Conservation (phyloP, 2,888 invertebrate genomes). For the Microctonus brassicae region DNA sequence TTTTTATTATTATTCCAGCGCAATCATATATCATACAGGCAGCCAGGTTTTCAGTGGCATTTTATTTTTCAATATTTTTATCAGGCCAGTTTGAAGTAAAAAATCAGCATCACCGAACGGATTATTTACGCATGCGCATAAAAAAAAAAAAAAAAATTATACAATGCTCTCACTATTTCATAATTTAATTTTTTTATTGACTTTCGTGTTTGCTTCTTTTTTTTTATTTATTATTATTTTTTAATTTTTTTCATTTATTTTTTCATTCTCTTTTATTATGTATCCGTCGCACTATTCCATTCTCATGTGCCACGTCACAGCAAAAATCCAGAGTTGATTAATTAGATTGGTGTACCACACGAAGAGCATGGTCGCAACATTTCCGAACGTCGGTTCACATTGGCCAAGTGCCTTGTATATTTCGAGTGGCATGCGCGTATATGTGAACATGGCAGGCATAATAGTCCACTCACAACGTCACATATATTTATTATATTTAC, state of each 20-base stretch:
- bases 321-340: slow-evolving; percentile 31
- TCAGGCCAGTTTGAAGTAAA: slow-evolving; percentile 17
- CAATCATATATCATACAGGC: slow-evolving; percentile 18
- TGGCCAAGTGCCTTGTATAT: slow-evolving; percentile 11
- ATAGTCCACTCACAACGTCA: slow-evolving; percentile 6
- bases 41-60: slow-evolving; percentile 29
- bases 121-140: slow-evolving; percentile 24
- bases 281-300: background rate
- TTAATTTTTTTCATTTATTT: background rate
- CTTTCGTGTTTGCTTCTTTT: background rate
- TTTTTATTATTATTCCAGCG: background rate
- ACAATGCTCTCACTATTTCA: slow-evolving; percentile 23
- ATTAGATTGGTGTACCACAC: slow-evolving; percentile 24
- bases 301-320: slow-evolving; percentile 17
- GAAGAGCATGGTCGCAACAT: slow-evolving; percentile 16
- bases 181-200: background rate
- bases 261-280: background rate
- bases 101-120: background rate
- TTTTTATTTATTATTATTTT: background rate
- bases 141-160: no score
- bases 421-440: slow-evolving; percentile 9
- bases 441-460: slow-evolving; percentile 7
- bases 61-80: slow-evolving; percentile 49
- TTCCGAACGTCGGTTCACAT: slow-evolving; percentile 19
- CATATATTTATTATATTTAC: slow-evolving; percentile 1